A percentile compares a stretch with the other conserved stretches of the same genome.
Evolutionary conservation across 2,888 invertebrate genomes (phyloP).

Genomic region (Scaptomyza tumidula): DNA sequence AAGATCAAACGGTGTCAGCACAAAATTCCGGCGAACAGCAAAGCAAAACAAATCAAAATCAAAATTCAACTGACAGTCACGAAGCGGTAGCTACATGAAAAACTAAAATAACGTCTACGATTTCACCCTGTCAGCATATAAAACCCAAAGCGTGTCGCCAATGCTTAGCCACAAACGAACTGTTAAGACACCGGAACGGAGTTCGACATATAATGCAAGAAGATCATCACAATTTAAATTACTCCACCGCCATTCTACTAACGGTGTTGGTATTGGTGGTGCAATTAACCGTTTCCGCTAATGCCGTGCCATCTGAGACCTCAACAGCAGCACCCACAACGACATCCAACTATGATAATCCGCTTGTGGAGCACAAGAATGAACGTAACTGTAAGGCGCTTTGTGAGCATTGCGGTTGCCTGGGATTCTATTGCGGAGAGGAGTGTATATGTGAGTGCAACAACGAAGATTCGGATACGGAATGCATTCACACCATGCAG

Average conservation of each 20-base stretch:
- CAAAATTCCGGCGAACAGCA: slow-evolving; percentile 66
- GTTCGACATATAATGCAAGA: slow-evolving; percentile 43
- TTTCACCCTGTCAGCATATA: slow-evolving; percentile 75
- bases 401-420: slow-evolving; percentile 83
- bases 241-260: slow-evolving; percentile 16
- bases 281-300: slow-evolving; percentile 29
- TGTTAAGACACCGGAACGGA: slow-evolving; percentile 32
- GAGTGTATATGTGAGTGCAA: slow-evolving; percentile 85
- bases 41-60: slow-evolving; percentile 58
- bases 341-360: slow-evolving; percentile 44
- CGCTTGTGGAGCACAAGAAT: slow-evolving; percentile 74
- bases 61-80: slow-evolving; percentile 72
- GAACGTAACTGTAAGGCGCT: slow-evolving; percentile 81
- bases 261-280: slow-evolving; percentile 30
- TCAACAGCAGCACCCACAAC: slow-evolving; percentile 13
- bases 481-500: slow-evolving; percentile 82
- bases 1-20: slow-evolving; percentile 71
- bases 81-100: slow-evolving; percentile 47
- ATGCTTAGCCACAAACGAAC: slow-evolving; percentile 46
- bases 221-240: slow-evolving; percentile 24
- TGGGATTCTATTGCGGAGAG: slow-evolving; percentile 84
- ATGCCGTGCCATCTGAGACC: slow-evolving; percentile 9
- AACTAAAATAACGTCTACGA: slow-evolving; percentile 55
- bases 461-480: slow-evolving; percentile 79
- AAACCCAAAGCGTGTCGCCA: slow-evolving; percentile 40